Percentiles rank a stretch among this genome's conserved stretches.
Evolutionary conservation across 2,797 vertebrate genomes (phyloP).

Genomic region (Aselliscus stoliczkanus): DNA sequence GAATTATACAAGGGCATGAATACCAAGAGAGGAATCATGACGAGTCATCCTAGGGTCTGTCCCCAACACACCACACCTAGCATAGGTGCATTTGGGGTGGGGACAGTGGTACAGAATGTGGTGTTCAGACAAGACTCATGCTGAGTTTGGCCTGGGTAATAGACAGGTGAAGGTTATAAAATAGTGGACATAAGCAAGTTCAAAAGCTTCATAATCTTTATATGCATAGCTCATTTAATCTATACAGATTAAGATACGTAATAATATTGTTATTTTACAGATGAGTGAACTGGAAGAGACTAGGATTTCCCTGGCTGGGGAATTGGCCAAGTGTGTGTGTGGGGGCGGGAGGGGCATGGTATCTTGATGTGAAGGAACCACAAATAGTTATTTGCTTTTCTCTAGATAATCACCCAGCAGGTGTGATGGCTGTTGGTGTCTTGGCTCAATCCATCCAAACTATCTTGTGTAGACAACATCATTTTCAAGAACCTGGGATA

Average conservation of each 20-base stretch:
- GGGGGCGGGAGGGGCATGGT: no score
- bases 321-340: not conserved
- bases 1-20: not conserved
- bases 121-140: not conserved
- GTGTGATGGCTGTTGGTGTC: not conserved
- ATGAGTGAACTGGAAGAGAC: not conserved
- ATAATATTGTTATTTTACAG: not conserved
- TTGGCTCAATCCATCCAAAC: not conserved
- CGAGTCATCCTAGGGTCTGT: not conserved
- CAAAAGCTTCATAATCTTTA: not conserved
- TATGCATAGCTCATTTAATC: not conserved
- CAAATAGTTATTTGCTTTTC: not conserved
- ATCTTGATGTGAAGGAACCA: not conserved
- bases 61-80: not conserved
- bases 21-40: not conserved
- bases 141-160: not conserved
- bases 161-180: not conserved
- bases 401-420: not conserved
- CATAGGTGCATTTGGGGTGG: not conserved
- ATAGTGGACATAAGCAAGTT: not conserved
- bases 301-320: not conserved
- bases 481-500: not conserved
- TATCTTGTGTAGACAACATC: not conserved
- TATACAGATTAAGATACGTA: not conserved
- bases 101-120: not conserved